phyloP scores from a whole-genome alignment of 2,797 vertebrate genomes.

The Lacerta viridis region DNA sequence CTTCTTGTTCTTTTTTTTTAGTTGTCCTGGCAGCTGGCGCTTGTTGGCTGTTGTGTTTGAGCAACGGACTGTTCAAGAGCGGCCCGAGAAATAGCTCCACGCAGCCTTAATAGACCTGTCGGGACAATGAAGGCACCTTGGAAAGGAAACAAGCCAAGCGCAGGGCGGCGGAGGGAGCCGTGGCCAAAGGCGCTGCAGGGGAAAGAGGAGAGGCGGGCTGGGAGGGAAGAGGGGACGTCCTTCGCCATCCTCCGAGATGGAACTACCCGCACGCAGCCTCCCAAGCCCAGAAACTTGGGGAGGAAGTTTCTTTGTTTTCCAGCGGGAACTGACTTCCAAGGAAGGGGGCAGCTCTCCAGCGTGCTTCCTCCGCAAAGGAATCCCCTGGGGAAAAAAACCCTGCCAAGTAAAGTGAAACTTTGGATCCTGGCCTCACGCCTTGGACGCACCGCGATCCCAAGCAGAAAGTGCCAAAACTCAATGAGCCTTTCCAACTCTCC shows the following conservation, averaged over 20 bases:
- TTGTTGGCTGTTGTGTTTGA: conserved; percentile 75
- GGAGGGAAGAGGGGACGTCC: too few relatives aligned
- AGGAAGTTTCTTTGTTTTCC: conserved; percentile 20
- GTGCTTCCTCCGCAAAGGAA: not conserved
- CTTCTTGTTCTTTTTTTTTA: too few relatives aligned
- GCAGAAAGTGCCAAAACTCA: too few relatives aligned
- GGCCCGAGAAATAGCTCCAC: conserved; percentile 59
- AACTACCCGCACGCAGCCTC: not conserved
- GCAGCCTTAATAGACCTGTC: conserved; percentile 62
- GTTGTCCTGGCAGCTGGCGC: conserved; percentile 71
- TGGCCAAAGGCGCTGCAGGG: not conserved
- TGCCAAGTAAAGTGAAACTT: not conserved
- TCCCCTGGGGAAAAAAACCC: not conserved
- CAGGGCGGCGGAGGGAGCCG: not conserved
- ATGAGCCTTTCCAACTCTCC: too few relatives aligned
- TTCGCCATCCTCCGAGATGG: not conserved
- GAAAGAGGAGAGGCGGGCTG: not conserved
- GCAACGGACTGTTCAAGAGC: conserved; percentile 64
- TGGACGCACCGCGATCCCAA: too few relatives aligned
- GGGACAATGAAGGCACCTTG: conserved; percentile 71
- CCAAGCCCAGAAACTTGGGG: not conserved
- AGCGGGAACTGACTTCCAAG: not conserved
- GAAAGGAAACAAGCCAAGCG: conserved; percentile 56
- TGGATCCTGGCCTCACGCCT: not conserved
- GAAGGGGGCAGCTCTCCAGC: too few relatives aligned